Evolutionary conservation across 2,113 vertebrate genomes (phyloP).

Genomic region (Oryzias javanicus): DNA sequence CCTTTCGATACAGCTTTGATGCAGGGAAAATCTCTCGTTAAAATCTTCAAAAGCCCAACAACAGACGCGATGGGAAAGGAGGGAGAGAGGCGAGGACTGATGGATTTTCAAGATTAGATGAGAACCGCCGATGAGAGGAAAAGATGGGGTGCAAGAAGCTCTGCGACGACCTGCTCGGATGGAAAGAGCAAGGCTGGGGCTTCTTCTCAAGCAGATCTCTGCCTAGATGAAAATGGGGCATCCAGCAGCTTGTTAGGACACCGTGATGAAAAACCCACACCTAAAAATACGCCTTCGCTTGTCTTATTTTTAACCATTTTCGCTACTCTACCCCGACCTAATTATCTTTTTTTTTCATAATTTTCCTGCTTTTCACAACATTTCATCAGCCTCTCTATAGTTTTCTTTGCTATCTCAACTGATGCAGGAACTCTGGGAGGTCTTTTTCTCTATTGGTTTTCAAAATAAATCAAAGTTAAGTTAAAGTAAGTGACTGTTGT

Average conservation of each 20-base stretch:
- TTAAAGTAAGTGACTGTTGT: conserved; percentile 34
- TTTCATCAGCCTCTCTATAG: neutral
- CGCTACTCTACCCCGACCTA: conserved; percentile 1
- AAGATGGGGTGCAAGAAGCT: conserved; percentile 2
- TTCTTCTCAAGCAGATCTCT: too few species aligned
- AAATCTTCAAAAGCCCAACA: conserved; percentile 54
- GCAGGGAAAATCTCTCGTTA: conserved; percentile 40
- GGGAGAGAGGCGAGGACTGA: conserved; percentile 17
- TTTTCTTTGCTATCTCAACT: neutral
- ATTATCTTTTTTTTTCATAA: conserved; percentile 1
- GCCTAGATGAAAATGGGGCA: conserved; percentile 4
- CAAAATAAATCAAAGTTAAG: conserved; percentile 44
- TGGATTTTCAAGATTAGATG: conserved; percentile 53
- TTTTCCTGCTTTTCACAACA: neutral
- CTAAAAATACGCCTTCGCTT: neutral
- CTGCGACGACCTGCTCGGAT: conserved; percentile 5
- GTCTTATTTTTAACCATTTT: neutral
- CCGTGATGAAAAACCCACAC: too few species aligned
- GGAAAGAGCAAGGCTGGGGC: neutral
- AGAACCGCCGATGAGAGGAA: conserved; percentile 41
- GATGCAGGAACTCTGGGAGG: conserved; percentile 9
- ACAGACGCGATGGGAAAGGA: conserved; percentile 17
- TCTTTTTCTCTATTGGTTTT: neutral
- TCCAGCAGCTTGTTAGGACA: neutral
- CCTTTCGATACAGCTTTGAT: conserved; percentile 47